These are phyloP conservation scores for Danionella cerebrum DNA, from an alignment of 2,113 vertebrate genomes.

Conservation along the genomic window DNA sequence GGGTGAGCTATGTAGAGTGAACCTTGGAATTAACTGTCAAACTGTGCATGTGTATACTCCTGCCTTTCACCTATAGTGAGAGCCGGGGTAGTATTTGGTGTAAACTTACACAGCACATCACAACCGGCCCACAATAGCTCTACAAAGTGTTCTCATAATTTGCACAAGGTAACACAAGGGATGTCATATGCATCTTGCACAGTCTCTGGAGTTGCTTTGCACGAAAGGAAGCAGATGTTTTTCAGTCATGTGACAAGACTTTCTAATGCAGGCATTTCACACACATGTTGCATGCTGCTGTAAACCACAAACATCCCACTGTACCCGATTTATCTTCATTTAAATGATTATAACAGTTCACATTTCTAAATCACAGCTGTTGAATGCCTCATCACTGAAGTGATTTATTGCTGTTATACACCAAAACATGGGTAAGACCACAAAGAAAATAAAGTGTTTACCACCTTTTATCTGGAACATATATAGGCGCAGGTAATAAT, in stretches of 20 bases:
- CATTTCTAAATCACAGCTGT: neutral
- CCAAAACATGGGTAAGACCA: neutral
- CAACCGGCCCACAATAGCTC: too few relatives aligned
- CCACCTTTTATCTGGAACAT: too few relatives aligned
- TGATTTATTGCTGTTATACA: neutral
- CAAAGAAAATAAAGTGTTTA: neutral
- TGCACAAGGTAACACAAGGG: neutral
- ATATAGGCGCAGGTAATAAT: too few relatives aligned
- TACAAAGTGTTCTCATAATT: neutral
- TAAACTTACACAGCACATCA: too few relatives aligned
- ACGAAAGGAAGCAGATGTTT: conserved; percentile 24
- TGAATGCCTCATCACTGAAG: neutral
- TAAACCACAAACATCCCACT: conserved; percentile 20
- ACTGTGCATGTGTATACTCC: too few relatives aligned
- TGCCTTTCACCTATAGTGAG: too few relatives aligned
- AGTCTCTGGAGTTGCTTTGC: neutral
- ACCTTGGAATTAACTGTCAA: too few relatives aligned
- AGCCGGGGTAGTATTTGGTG: too few relatives aligned
- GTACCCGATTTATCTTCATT: neutral
- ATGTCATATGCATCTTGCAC: neutral
- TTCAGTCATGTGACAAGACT: neutral
- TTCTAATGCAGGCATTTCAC: conserved; percentile 16
- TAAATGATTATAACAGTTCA: neutral
- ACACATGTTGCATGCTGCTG: neutral
- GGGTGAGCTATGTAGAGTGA: too few relatives aligned